These are phyloP conservation scores for Schizaphis graminum DNA, from an alignment of 2,888 invertebrate genomes.

Conservation along the genomic window DNA sequence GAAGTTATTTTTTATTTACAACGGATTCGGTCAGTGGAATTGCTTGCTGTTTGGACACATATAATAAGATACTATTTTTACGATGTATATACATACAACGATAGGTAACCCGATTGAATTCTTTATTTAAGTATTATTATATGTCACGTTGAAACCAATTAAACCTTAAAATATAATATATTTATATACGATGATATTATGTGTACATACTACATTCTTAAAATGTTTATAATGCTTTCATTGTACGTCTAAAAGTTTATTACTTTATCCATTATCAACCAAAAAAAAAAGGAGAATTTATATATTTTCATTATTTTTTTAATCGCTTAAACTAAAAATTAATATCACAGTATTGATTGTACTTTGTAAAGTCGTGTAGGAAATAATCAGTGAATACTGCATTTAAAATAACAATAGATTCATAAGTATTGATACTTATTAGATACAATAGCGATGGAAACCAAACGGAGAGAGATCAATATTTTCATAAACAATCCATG, in stretches of 20 bases:
- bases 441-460: not conserved
- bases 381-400: not conserved
- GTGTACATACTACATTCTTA: not conserved
- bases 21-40: not conserved
- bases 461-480: not conserved
- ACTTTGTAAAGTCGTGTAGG: not conserved
- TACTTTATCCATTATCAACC: not conserved
- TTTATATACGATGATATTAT: no score
- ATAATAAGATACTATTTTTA: constrained; percentile 34
- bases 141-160: not conserved
- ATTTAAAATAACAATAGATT: not conserved
- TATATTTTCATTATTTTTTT: not conserved
- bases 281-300: not conserved
- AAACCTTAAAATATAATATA: not conserved
- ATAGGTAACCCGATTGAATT: not conserved
- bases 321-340: not conserved
- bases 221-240: not conserved
- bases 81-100: not conserved
- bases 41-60: not conserved
- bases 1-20: constrained; percentile 25
- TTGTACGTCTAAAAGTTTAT: not conserved
- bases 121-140: not conserved
- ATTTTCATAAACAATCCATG: not conserved
- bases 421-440: not conserved
- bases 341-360: not conserved